Conservation (phyloP, 2,888 invertebrate genomes). For the Hydraecia micacea region DNA sequence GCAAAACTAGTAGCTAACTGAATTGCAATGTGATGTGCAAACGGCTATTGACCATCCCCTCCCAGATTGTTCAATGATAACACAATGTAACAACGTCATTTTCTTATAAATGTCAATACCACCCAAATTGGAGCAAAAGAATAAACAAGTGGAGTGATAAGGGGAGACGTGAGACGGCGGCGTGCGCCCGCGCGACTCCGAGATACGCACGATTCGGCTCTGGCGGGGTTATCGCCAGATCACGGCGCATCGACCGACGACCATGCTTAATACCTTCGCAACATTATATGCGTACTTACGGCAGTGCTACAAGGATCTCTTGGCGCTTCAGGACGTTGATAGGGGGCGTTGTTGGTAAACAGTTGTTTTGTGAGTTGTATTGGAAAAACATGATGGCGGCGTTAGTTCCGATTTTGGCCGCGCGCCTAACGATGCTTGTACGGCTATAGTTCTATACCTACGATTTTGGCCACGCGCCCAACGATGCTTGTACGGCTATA, state of each 20-base stretch:
- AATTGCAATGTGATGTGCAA: not conserved
- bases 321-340: too few relatives aligned
- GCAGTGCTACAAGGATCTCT: not conserved
- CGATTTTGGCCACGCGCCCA: not conserved
- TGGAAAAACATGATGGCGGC: not conserved
- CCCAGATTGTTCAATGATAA: constrained; percentile 21
- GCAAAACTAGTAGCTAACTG: not conserved
- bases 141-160: constrained; percentile 46
- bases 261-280: constrained; percentile 30
- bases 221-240: constrained; percentile 57
- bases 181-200: constrained; percentile 19
- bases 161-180: constrained; percentile 16
- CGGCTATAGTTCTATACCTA: not conserved
- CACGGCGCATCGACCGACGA: constrained; percentile 40
- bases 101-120: constrained; percentile 64
- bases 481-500: too few relatives aligned
- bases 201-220: constrained; percentile 19
- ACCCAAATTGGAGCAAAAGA: constrained; percentile 60
- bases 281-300: constrained; percentile 19
- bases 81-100: constrained; percentile 31
- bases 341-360: not conserved
- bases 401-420: not conserved
- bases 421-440: not conserved
- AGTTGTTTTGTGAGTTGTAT: not conserved
- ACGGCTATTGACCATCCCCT: constrained; percentile 2